Percentiles rank a stretch among this genome's conserved stretches.
Conservation (phyloP, 2,797 vertebrate genomes). For the Avahi laniger region DNA sequence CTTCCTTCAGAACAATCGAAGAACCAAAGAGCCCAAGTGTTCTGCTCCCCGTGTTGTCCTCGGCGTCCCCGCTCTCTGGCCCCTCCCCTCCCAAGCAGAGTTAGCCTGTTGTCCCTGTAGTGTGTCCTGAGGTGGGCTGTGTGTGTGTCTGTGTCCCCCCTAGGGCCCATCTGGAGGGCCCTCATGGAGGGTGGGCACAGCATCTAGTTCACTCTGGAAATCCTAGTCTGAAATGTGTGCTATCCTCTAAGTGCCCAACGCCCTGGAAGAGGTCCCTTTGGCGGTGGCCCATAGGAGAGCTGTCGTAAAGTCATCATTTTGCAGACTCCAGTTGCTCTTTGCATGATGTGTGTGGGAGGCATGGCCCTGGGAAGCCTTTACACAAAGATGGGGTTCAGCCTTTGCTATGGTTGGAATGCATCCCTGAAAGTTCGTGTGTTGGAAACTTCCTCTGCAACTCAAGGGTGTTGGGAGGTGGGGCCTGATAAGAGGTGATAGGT, state of each 20-base stretch:
- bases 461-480: background rate
- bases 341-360: background rate
- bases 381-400: too few species aligned
- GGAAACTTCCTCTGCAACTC: background rate
- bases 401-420: background rate
- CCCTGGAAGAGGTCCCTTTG: background rate
- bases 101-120: background rate
- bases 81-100: background rate
- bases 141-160: background rate
- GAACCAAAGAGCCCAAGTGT: background rate
- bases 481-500: background rate
- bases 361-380: background rate
- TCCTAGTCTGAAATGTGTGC: background rate
- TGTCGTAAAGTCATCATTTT: background rate
- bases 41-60: accelerated
- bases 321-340: background rate
- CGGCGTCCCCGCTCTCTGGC: background rate
- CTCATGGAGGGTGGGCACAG: background rate
- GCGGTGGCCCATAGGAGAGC: background rate
- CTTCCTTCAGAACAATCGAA: background rate
- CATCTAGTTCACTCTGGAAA: background rate
- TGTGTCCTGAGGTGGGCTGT: background rate
- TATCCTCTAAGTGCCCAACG: background rate
- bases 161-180: background rate
- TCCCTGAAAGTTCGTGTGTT: background rate